Evolutionary conservation across 1,140 invertebrate genomes (phyloP).

Genomic region (Trinorchestia longiramus): DNA sequence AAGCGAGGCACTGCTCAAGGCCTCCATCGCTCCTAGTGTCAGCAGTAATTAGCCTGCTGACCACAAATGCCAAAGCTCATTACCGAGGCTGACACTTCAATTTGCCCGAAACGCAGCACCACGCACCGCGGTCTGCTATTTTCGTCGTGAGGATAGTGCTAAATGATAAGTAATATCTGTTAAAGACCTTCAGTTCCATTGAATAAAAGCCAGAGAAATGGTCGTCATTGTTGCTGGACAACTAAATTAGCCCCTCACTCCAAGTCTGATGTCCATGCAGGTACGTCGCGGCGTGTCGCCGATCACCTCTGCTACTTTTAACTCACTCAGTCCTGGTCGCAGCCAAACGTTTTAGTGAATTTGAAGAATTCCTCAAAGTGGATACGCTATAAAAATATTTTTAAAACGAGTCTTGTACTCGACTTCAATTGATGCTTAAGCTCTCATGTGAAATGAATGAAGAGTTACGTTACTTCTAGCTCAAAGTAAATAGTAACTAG

Average conservation of each 20-base stretch:
- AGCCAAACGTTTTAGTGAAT: background rate
- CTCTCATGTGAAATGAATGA: too few species aligned
- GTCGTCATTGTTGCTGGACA: conserved; percentile 43
- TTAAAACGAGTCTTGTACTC: too few species aligned
- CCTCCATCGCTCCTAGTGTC: background rate
- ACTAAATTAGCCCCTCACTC: conserved; percentile 7
- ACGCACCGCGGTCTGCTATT: conserved; percentile 21
- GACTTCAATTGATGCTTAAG: too few species aligned
- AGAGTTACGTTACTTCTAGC: too few species aligned
- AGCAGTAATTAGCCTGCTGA: conserved; percentile 20
- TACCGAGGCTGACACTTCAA: conserved; percentile 46
- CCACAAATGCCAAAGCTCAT: conserved; percentile 55
- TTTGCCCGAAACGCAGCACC: conserved; percentile 16
- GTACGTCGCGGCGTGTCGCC: background rate
- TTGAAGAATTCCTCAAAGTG: background rate
- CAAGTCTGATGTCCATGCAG: background rate
- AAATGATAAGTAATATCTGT: conserved; percentile 53
- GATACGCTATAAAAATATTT: too few species aligned
- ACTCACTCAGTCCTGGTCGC: background rate
- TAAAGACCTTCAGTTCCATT: conserved; percentile 52
- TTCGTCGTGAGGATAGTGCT: conserved; percentile 20
- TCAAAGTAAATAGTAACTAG: too few species aligned
- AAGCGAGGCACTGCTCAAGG: background rate
- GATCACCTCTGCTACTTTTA: background rate
- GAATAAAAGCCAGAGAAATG: conserved; percentile 50